These are phyloP conservation scores for Heliopora coerulea DNA, from an alignment of 92 coral and sea anemone genomes.

Conservation along the genomic window DNA sequence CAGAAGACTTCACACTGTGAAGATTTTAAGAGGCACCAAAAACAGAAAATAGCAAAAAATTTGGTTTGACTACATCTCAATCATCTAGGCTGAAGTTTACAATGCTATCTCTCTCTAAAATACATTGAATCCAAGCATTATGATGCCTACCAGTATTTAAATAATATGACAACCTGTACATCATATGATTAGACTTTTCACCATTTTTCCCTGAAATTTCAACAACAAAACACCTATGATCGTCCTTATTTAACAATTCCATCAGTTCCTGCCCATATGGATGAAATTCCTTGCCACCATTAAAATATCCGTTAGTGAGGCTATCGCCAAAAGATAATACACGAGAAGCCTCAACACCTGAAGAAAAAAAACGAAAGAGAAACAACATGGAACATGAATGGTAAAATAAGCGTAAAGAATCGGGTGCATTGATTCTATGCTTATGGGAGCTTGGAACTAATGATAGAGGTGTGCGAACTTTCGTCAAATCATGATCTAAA, in stretches of 20 bases:
- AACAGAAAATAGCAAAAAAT: no score
- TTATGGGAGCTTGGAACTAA: no score
- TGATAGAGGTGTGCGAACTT: no score
- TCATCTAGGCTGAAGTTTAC: no score
- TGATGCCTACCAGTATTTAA: constrained; percentile 53
- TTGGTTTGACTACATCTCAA: no score
- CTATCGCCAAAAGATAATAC: constrained; percentile 83
- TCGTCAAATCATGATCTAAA: no score
- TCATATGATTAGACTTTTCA: constrained; percentile 67
- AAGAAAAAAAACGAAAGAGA: background rate
- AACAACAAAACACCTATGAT: constrained; percentile 65
- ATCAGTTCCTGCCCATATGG: constrained; percentile 75
- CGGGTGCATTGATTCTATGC: no score
- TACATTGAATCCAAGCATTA: no score
- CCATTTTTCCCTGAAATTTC: constrained; percentile 69
- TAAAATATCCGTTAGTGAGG: constrained; percentile 71
- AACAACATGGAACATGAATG: no score
- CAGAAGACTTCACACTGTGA: no score
- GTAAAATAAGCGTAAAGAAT: no score
- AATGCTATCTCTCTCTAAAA: constrained; percentile 7
- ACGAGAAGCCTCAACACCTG: constrained; percentile 70
- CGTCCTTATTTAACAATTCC: constrained; percentile 72
- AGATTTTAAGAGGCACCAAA: no score
- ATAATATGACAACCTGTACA: constrained; percentile 52
- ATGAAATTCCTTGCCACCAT: constrained; percentile 58